phyloP scores from a whole-genome alignment of 1,140 invertebrate genomes.

The Spodoptera frugiperda region DNA sequence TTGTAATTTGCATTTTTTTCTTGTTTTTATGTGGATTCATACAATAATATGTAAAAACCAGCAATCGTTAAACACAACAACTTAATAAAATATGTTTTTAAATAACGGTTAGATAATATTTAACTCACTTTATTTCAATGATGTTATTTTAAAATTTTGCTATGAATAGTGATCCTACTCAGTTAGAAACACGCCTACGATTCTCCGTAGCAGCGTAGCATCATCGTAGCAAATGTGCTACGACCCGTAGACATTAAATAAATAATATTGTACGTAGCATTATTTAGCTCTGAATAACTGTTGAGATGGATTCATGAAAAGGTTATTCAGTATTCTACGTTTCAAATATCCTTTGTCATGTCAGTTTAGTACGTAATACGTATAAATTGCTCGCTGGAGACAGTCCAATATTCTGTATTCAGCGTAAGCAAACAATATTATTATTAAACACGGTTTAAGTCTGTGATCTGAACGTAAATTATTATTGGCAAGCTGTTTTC shows the following conservation, averaged over 20 bases:
- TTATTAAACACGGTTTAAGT: constrained; percentile 30
- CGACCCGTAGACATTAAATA: constrained; percentile 19
- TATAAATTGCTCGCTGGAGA: constrained; percentile 40
- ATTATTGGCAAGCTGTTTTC: constrained; percentile 44
- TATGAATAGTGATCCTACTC: constrained; percentile 20
- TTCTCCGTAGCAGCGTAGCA: constrained; percentile 15
- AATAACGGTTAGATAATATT: no score
- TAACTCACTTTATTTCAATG: no score
- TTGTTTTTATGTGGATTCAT: no score
- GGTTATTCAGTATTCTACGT: constrained; percentile 30
- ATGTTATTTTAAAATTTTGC: not conserved
- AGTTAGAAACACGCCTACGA: constrained; percentile 39
- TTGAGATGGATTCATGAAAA: constrained; percentile 15
- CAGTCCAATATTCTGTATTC: constrained; percentile 37
- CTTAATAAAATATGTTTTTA: not conserved
- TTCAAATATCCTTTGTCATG: constrained; percentile 41
- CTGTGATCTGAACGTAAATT: constrained; percentile 31
- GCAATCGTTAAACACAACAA: not conserved
- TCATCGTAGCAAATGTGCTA: constrained; percentile 33
- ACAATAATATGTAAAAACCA: not conserved
- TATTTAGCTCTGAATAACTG: constrained; percentile 23
- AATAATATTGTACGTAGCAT: constrained; percentile 32
- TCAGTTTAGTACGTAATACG: constrained; percentile 42
- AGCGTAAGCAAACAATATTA: constrained; percentile 35
- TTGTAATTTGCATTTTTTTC: no score